Evolutionary conservation across 2,113 vertebrate genomes (phyloP), one percentile per base, ranked within the genome.

Genomic region (Hippolais icterina): DNA sequence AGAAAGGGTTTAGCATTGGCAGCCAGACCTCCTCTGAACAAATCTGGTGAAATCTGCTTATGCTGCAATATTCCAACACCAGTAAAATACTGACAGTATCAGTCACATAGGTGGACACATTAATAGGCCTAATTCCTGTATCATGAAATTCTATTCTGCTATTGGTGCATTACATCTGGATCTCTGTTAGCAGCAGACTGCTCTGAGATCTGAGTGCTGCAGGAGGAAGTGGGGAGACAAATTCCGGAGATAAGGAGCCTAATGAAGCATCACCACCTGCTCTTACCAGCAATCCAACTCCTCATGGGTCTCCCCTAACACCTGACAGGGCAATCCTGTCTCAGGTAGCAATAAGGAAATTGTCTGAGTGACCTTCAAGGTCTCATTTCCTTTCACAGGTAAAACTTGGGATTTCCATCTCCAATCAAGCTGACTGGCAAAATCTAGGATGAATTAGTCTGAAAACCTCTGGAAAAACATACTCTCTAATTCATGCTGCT

Each of bases 31-130:
- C 54, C 20, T 63, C 25, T 3, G 35, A 89, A 53, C 9, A 78
- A 77, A 83, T 63, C 53, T 59, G 65, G 39, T 47, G 13, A 84
- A 54, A 89, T 72, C 27, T 80, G 37, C 16, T 83, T 61, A 80
- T 42, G 22, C 4, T 35, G 63, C 31, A 61, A 41, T 65, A 85
- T 76, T 79, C 7, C 59, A 95, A 16, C 31, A 27, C 18, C 9
- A 5, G 22, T 23, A 76, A 78, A 69, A 82, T 21, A 81, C 42
- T 31, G 39, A 59, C 28, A 76, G 0, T 23, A 87, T 20, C 31
- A 60, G 44, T n/a, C 44, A 63, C 1, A 1, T 1, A 25, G 33
- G 22, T 3, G 83, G 57, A 68, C 59, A 65, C 6, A 19, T 0
- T n/a, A 37, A 66, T 18, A 42, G 39, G 9, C 50, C 33, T 29